A percentile compares a stretch with the other conserved stretches of the same genome.
These are phyloP conservation scores for Heliconius ismenius DNA, from an alignment of 2,888 invertebrate species.

Conservation along the genomic window DNA sequence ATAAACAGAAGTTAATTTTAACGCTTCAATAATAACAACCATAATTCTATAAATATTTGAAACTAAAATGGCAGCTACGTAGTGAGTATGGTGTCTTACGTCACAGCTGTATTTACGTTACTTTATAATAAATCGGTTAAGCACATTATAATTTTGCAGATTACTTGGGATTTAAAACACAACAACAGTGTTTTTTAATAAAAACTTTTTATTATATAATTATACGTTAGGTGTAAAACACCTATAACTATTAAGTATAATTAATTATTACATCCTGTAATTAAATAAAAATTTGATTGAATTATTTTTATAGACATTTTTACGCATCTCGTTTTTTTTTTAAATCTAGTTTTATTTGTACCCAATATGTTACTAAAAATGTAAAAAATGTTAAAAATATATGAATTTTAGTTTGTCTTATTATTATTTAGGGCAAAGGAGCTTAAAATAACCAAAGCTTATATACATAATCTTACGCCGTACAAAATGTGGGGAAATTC, in stretches of 20 bases:
- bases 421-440: slow-evolving; percentile 5
- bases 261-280: background rate
- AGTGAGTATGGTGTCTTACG: slow-evolving; percentile 24
- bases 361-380: background rate
- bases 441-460: slow-evolving; percentile 14
- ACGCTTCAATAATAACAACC: background rate
- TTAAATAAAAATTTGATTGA: background rate
- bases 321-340: background rate
- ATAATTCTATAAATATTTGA: slow-evolving; percentile 5
- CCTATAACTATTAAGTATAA: background rate
- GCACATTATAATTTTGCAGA: slow-evolving; percentile 10
- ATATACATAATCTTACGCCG: background rate
- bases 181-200: no score
- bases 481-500: background rate
- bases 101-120: slow-evolving; percentile 28
- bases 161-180: background rate
- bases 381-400: background rate
- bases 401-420: background rate
- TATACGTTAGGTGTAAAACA: no score
- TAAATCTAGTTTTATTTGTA: background rate
- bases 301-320: background rate
- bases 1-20: background rate
- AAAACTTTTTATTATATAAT: background rate
- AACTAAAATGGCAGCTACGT: slow-evolving; percentile 16
- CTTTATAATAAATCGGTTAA: slow-evolving; percentile 26